These are phyloP conservation scores for Procambarus virginalis DNA, from an alignment of 1,140 invertebrate genomes.

Conservation along the genomic window DNA sequence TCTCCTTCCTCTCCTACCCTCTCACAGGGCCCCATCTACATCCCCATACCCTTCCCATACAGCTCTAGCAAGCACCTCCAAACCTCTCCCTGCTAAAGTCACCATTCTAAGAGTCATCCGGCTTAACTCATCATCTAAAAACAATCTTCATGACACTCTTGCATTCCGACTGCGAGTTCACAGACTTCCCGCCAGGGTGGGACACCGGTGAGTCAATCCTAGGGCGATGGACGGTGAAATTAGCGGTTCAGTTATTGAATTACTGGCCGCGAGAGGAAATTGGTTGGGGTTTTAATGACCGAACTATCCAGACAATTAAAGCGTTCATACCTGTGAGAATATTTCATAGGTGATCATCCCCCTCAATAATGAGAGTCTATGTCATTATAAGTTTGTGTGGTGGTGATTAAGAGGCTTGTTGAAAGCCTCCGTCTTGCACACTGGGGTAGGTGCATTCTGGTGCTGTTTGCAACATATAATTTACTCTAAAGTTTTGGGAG, in stretches of 20 bases:
- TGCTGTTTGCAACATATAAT: no score
- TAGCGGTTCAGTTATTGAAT: slow-evolving; percentile 40
- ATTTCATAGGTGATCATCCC: not conserved
- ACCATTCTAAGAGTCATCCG: not conserved
- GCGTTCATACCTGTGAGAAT: not conserved
- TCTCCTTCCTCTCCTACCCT: no score
- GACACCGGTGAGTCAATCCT: not conserved
- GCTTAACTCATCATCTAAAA: not conserved
- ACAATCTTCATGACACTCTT: not conserved
- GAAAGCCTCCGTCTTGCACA: no score
- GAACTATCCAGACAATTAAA: slow-evolving; percentile 27
- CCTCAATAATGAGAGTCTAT: not conserved
- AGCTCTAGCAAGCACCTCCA: no score
- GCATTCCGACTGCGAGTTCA: slow-evolving; percentile 7
- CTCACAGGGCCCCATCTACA: no score
- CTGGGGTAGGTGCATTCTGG: no score
- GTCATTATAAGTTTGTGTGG: not conserved
- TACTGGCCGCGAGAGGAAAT: slow-evolving; percentile 43
- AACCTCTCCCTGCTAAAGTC: not conserved
- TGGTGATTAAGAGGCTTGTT: no score
- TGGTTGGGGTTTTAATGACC: slow-evolving; percentile 43
- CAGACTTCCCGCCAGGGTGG: not conserved
- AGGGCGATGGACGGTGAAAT: slow-evolving; percentile 34
- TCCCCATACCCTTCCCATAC: no score
- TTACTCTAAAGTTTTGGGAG: not conserved